phyloP scores from a whole-genome alignment of 2,797 vertebrate species.

The Pangasius macronema region DNA sequence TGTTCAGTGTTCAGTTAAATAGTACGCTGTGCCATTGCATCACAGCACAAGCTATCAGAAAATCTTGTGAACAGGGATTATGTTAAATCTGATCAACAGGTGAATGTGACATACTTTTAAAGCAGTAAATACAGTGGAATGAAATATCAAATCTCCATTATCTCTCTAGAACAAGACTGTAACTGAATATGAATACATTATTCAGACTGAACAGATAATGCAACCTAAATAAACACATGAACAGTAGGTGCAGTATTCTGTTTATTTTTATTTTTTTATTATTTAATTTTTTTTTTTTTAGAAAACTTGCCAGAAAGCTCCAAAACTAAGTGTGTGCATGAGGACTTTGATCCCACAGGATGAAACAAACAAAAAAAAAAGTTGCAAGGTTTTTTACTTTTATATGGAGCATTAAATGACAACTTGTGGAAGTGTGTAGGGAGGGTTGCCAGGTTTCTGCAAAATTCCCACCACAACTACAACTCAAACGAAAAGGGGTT shows the following conservation, averaged over 20 bases:
- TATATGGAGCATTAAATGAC: neutral
- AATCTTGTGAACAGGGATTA: neutral
- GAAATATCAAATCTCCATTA: neutral
- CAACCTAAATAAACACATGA: neutral
- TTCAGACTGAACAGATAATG: neutral
- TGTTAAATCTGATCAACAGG: neutral
- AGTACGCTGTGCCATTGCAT: neutral
- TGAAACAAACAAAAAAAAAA: neutral
- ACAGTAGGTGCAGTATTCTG: neutral
- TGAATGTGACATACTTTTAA: neutral
- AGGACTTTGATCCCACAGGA: neutral
- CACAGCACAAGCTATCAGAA: neutral
- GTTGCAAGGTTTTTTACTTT: neutral
- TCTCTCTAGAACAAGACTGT: neutral
- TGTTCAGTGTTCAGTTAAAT: neutral
- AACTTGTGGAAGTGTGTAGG: neutral
- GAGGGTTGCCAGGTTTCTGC: neutral
- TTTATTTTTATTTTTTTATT: neutral
- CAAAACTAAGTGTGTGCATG: neutral
- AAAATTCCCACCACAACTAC: neutral
- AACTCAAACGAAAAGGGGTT: neutral
- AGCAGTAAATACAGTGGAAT: neutral
- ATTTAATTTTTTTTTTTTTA: neutral
- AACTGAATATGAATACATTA: neutral
- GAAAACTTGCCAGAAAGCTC: neutral